A percentile compares a stretch with the other conserved stretches of the same genome.
phyloP scores from a whole-genome alignment of 2,797 vertebrate species.

The Chanos chanos region DNA sequence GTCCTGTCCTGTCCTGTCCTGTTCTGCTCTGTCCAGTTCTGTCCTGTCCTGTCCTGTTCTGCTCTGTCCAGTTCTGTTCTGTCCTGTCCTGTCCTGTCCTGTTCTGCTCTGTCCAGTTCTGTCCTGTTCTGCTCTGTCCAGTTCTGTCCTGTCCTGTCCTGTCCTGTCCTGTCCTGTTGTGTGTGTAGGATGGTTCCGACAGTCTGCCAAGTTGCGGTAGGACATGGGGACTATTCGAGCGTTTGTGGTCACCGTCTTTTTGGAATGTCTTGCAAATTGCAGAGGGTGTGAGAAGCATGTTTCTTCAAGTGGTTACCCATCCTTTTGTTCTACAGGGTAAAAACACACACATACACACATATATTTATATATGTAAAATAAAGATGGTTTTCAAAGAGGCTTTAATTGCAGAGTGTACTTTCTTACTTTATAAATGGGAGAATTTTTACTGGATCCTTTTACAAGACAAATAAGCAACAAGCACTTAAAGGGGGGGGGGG shows the following conservation, averaged over 20 bases:
- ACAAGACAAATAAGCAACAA: conserved; percentile 47
- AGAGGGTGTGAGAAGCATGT: conserved; percentile 11
- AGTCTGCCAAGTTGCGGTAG: conserved; percentile 27
- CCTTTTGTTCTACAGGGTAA: conserved; percentile 37
- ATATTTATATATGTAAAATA: too few relatives aligned
- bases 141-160: too few relatives aligned
- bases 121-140: too few relatives aligned
- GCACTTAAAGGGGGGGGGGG: conserved; percentile 30
- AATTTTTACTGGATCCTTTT: conserved; percentile 43
- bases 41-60: too few relatives aligned
- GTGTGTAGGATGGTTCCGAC: conserved; percentile 6
- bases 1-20: too few relatives aligned
- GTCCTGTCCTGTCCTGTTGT: conserved; percentile 8
- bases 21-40: too few relatives aligned
- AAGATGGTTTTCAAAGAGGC: conserved; percentile 27
- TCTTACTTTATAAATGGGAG: conserved; percentile 25
- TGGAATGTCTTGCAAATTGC: conserved; percentile 16
- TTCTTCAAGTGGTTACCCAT: conserved; percentile 14
- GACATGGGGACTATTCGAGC: conserved; percentile 15
- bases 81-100: too few relatives aligned
- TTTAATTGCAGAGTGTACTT: conserved; percentile 46
- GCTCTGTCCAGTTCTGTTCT: too few relatives aligned
- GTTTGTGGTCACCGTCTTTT: conserved; percentile 19
- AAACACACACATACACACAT: conserved; percentile 43
- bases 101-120: too few relatives aligned